Conservation (phyloP, 2,113 vertebrate species). For the Motacilla tschutschensis region DNA sequence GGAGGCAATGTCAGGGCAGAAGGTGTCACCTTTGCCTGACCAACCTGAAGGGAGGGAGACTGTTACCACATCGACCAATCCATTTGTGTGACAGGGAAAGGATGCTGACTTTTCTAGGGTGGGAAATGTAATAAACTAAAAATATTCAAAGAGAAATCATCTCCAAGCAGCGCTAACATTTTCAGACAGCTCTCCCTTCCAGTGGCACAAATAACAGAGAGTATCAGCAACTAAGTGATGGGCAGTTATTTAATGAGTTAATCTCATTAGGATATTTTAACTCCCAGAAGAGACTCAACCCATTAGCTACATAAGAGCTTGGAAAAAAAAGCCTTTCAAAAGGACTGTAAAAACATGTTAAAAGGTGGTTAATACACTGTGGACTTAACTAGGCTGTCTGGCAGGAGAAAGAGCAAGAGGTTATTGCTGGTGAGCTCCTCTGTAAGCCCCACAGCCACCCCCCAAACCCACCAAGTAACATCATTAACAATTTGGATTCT, state of each 20-base stretch:
- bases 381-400: neutral
- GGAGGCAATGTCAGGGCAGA: neutral
- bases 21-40: neutral
- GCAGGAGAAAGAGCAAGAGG: neutral
- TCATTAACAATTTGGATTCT: neutral
- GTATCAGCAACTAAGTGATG: neutral
- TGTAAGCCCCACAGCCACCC: neutral
- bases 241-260: conserved; percentile 53
- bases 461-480: neutral
- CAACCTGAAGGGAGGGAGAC: neutral
- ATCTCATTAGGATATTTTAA: conserved; percentile 48
- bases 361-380: neutral
- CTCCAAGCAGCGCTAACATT: neutral
- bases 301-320: conserved; percentile 15
- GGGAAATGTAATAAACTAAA: neutral
- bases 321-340: conserved; percentile 20
- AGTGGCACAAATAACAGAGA: neutral
- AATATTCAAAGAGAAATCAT: neutral
- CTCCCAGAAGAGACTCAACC: conserved; percentile 26
- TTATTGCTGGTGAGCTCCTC: neutral
- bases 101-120: neutral
- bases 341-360: conserved; percentile 5
- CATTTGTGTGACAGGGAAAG: neutral
- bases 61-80: neutral
- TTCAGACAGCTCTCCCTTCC: neutral